Conservation (phyloP, 2,797 vertebrate genomes). For the Sardinella longiceps region DNA sequence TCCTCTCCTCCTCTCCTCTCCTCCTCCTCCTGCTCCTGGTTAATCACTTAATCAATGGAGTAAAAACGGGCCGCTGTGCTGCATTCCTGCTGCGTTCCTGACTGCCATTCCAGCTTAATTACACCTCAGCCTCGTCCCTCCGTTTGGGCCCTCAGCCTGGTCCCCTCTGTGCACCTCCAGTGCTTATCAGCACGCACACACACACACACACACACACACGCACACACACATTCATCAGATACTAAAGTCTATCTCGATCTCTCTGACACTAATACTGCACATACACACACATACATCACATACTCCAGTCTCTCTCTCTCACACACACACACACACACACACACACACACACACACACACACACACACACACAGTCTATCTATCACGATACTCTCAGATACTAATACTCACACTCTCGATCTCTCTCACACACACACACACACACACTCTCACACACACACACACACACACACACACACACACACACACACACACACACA, state of each 20-base stretch:
- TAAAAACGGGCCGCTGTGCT: slow-evolving; percentile 31
- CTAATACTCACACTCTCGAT: neutral
- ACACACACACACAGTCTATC: slow-evolving; percentile 55
- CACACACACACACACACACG: neutral
- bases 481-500: slow-evolving; percentile 42
- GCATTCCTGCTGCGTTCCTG: neutral
- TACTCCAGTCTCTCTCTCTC: too few relatives aligned
- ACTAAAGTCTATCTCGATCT: neutral
- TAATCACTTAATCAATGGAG: slow-evolving; percentile 49
- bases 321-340: slow-evolving; percentile 3
- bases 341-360: slow-evolving; percentile 23
- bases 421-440: neutral
- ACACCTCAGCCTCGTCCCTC: neutral
- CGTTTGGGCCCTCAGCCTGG: neutral
- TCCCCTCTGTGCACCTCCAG: neutral
- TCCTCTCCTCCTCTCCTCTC: neutral
- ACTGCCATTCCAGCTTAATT: slow-evolving; percentile 11
- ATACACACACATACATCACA: slow-evolving; percentile 42
- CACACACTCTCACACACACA: slow-evolving; percentile 21
- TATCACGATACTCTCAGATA: too few relatives aligned
- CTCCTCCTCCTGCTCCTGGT: neutral
- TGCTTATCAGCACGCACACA: neutral
- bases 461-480: slow-evolving; percentile 49
- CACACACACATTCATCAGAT: neutral
- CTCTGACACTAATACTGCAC: neutral